Base-by-base conservation (phyloP, 2,888 invertebrate genomes). In the Asteroscopus sphinx region DNA sequence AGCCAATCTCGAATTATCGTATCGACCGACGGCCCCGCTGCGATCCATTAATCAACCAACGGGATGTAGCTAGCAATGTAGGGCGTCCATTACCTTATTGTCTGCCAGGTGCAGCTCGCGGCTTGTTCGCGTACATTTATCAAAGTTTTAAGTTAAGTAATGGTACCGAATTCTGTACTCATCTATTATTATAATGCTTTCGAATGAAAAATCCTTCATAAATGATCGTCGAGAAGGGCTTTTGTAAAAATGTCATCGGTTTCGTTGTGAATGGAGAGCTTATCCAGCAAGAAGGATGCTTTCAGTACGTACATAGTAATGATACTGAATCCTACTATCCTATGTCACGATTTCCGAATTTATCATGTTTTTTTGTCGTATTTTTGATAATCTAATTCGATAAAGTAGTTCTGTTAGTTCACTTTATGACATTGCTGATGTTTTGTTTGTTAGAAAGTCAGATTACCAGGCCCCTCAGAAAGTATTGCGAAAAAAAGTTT, bases 41-140 rank as follows among this genome's bases (percentile, higher is more conserved):
- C 68, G 72, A 79, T 80, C 82, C 87, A 88, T 88, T 88, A 86
- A 87, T 87, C 87, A 87, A 75, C 67, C 58, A 77, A 82, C 80
- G 77, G 82, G 71, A 77, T 77, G 76, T 77, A 84, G 75, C 82
- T 75, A 67, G 86, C 84, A 83, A 82, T 86, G 86, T 83, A 85
- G 80, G 73, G 70, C 80, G 79, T 76, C 87, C 87, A 88, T 88
- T 88, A 87, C 82, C 73, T 80, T 87, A 87, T 87, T 88, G 84
- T 86, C 81, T 80, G 80, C 81, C 85, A 87, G 87, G 85, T 86
- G 85, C 76, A 80, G 68, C 59, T 57, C 67, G 68, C 65, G 70
- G 71, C 67, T 61, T 62, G 69, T 73, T 72, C 46, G 37, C 48
- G 53, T 69, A 82, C 72, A 82, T 86, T 85, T 82, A 83, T 85